A percentile compares a stretch with the other conserved stretches of the same genome.
Evolutionary conservation across 2,888 invertebrate genomes (phyloP).

Genomic region (Cantharis rustica): DNA sequence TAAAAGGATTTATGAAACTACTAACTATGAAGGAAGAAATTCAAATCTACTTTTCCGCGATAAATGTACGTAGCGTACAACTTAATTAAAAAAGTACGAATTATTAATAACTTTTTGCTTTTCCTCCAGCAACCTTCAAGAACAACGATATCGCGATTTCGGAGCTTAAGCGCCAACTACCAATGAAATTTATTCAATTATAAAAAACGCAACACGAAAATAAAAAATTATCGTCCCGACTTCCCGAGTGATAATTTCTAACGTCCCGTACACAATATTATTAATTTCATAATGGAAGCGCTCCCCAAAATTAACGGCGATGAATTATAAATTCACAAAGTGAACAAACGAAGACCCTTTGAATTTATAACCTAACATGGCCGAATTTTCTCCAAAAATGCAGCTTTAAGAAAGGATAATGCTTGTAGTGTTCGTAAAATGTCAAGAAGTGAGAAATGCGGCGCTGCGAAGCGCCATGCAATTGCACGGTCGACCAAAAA

Average conservation of each 20-base stretch:
- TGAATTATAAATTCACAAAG: not conserved
- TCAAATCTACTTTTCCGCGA: conserved; percentile 12
- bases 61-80: conserved; percentile 19
- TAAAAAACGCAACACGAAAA: not conserved
- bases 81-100: conserved; percentile 26
- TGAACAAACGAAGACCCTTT: not conserved
- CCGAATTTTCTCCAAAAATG: not conserved
- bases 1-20: not conserved
- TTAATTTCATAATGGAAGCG: not conserved
- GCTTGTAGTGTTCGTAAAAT: not conserved
- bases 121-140: not conserved
- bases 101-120: conserved; percentile 25
- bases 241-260: not conserved
- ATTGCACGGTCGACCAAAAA: not conserved
- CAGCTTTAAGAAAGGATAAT: not conserved
- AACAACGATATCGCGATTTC: not conserved
- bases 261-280: not conserved
- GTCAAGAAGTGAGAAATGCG: not conserved
- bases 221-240: not conserved
- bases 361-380: not conserved
- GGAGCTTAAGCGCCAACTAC: not conserved
- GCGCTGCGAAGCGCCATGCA: not conserved
- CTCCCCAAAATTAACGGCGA: not conserved
- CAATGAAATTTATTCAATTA: not conserved
- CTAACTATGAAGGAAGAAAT: not conserved